Evolutionary conservation across 2,888 invertebrate species (phyloP), one percentile per base, ranked within the genome.

Genomic region (Diadegma fenestrale): DNA sequence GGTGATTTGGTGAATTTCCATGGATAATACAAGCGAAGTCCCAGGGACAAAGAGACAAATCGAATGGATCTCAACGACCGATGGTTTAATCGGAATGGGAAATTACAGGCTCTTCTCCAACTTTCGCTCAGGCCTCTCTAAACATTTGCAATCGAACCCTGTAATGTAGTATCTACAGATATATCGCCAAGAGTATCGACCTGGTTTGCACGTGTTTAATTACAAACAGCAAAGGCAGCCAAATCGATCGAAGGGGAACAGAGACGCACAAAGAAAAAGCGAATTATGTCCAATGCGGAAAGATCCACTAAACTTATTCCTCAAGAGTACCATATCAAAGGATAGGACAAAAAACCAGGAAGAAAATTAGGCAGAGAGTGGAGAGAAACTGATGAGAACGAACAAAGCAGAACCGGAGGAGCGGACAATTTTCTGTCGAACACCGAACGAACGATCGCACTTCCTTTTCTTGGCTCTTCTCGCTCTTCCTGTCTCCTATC

Each of bases 11-110:
- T 41, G 41, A 72, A 66, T 83, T 77, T 51, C 81, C 63, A 73
- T 45, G 51, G 77, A 81, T 73, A 84, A 85, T 85, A 51, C 80
- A 72, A 80, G 76, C 30, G 64, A 61, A 19, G 71, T 64, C 37
- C 41, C 41, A 30, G 7, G n/a, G 22, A 77, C n/a, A 19, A 41
- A 81, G 45, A 80, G 58, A 58, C 77, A 69, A 86, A 83, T 81
- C 22, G 80, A 61, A 51, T 76, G 71, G 78, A 12, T 71, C 72
- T 66, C 77, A 41, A 76, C 76, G 61, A 79, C 75, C 71, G 83
- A 48, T 63, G 85, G 71, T 86, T 87, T 86, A 86, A 86, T 86
- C 84, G 85, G 78, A 87, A 85, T 86, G 84, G 84, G 80, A 85
- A 87, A 86, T 87, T 84, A 85, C 86, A 81, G 78, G 80, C 83